A percentile compares a stretch with the other conserved stretches of the same genome.
Conservation (phyloP, 2,888 invertebrate species). For the Agrilus mali region DNA sequence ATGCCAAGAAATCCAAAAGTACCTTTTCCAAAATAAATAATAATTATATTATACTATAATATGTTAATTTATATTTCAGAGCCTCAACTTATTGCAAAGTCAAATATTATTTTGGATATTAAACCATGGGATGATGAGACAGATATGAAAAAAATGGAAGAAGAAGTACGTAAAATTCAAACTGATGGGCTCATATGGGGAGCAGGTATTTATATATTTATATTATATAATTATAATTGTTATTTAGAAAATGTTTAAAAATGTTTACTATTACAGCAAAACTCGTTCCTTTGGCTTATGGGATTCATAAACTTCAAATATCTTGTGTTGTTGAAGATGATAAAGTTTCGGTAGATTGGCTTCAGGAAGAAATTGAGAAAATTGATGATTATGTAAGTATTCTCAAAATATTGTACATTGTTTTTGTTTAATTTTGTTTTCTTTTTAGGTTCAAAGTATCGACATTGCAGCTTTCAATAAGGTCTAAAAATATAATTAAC, state of each 20-base stretch:
- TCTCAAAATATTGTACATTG: not conserved
- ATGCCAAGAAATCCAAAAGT: slow-evolving; percentile 86
- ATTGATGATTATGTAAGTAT: slow-evolving; percentile 64
- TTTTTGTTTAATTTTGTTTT: slow-evolving; percentile 5
- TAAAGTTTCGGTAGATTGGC: slow-evolving; percentile 81
- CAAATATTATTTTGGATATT: slow-evolving; percentile 84
- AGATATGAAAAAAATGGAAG: slow-evolving; percentile 78
- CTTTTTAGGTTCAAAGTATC: slow-evolving; percentile 53
- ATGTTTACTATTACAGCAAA: slow-evolving; percentile 45
- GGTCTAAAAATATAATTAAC: slow-evolving; percentile 40
- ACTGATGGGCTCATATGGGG: slow-evolving; percentile 92
- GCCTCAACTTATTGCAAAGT: slow-evolving; percentile 83
- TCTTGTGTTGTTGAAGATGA: slow-evolving; percentile 91
- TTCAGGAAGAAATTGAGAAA: slow-evolving; percentile 76
- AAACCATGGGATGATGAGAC: slow-evolving; percentile 94
- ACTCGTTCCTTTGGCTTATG: slow-evolving; percentile 82
- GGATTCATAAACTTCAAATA: slow-evolving; percentile 86
- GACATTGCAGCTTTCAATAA: slow-evolving; percentile 95
- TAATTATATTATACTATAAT: not conserved
- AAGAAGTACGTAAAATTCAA: slow-evolving; percentile 59
- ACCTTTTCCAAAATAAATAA: slow-evolving; percentile 3
- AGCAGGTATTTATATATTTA: too few relatives aligned
- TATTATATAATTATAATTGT: not conserved
- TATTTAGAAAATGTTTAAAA: not conserved
- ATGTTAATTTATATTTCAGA: slow-evolving; percentile 36